Conservation (phyloP, 2,888 invertebrate genomes). For the Thecophora atra region DNA sequence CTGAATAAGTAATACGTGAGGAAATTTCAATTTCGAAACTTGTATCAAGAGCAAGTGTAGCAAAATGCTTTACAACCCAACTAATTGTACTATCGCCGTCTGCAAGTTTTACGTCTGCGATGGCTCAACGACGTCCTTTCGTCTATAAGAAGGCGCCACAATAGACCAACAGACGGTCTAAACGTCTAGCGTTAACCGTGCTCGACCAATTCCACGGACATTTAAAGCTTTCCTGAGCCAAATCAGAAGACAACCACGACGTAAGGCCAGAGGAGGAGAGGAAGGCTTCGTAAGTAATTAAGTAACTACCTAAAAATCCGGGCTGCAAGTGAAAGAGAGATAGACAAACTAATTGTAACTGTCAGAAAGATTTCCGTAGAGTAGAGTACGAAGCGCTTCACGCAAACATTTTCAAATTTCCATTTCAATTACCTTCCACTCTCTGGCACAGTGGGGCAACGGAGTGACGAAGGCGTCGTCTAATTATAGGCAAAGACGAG, state of each 20-base stretch:
- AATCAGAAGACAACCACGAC: neutral
- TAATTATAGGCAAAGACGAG: neutral
- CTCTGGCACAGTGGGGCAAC: neutral
- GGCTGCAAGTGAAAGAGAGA: neutral
- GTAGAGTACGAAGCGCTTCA: neutral
- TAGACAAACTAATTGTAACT: neutral
- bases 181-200: neutral
- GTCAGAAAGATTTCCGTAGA: neutral
- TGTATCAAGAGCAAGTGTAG: neutral
- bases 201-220: neutral
- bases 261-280: neutral
- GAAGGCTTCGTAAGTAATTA: neutral
- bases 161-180: neutral
- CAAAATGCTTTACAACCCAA: slow-evolving; percentile 12
- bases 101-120: neutral
- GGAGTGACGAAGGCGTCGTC: neutral
- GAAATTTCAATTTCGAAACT: slow-evolving; percentile 29
- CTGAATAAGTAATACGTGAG: slow-evolving; percentile 30
- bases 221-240: neutral
- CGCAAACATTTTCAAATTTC: slow-evolving; percentile 24
- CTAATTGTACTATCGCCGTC: slow-evolving; percentile 28
- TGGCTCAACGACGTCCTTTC: neutral
- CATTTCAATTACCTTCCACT: slow-evolving; percentile 29
- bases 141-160: neutral
- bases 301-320: neutral